A percentile compares a stretch with the other conserved stretches of the same genome.
Conservation (phyloP, 2,888 invertebrate species). For the Rhodophaea formosa region DNA sequence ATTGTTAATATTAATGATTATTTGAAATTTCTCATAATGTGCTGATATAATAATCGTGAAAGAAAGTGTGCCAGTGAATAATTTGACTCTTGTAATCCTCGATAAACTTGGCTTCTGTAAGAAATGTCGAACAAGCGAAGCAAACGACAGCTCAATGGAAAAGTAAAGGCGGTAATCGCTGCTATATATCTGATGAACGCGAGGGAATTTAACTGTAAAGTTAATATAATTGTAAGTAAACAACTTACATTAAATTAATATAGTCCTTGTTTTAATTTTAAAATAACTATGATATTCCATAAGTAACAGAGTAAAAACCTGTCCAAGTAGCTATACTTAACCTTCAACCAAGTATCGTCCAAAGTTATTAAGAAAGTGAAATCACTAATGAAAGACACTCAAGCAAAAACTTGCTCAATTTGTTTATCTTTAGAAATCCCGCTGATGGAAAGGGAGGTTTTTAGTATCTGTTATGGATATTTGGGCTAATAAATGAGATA, state of each 20-base stretch:
- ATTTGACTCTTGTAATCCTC: neutral
- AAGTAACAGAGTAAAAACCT: no score
- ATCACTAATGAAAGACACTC: no score
- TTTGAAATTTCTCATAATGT: no score
- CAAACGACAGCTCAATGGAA: slow-evolving; percentile 1
- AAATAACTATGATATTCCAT: neutral
- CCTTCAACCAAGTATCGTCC: no score
- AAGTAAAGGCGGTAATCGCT: slow-evolving; percentile 9
- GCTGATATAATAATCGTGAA: neutral
- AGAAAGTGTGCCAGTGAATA: neutral
- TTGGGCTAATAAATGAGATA: no score
- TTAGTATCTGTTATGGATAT: no score
- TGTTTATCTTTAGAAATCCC: no score
- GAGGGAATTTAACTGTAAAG: slow-evolving; percentile 1
- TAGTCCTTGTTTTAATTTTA: neutral
- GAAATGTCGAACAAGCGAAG: slow-evolving; percentile 9
- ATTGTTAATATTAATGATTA: neutral
- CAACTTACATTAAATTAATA: no score
- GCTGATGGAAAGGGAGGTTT: no score
- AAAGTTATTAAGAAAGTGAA: no score
- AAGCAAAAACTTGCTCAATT: no score
- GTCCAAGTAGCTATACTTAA: no score
- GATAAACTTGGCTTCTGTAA: neutral
- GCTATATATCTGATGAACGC: slow-evolving; percentile 11
- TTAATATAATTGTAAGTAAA: slow-evolving; percentile 4